A percentile compares a stretch with the other conserved stretches of the same genome.
Conservation (phyloP, 2,113 vertebrate genomes). For the Cyprinodon brontotheroides region DNA sequence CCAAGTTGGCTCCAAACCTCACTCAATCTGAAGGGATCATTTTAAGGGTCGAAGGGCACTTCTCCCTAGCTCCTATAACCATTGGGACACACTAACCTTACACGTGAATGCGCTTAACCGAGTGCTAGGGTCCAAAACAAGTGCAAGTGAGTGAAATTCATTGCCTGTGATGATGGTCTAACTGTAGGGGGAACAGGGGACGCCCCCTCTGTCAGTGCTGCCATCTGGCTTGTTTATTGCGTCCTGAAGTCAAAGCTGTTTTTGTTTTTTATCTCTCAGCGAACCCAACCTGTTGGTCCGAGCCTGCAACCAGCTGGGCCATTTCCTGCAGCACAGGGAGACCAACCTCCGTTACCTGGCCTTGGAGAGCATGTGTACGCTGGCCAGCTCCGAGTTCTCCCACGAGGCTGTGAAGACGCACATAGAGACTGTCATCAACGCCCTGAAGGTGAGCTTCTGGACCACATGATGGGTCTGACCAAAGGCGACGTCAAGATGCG, state of each 20-base stretch:
- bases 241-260: neutral
- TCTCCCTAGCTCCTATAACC: too few relatives aligned
- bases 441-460: conserved; percentile 77
- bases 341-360: conserved; percentile 87
- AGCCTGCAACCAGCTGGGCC: conserved; percentile 85
- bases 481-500: neutral
- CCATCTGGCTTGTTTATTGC: neutral
- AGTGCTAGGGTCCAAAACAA: too few relatives aligned
- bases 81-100: too few relatives aligned
- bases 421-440: conserved; percentile 86
- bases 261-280: conserved; percentile 44
- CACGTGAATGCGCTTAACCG: too few relatives aligned
- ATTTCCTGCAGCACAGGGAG: conserved; percentile 87
- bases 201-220: too few relatives aligned
- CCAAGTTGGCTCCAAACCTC: too few relatives aligned
- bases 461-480: neutral
- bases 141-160: too few relatives aligned
- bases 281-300: conserved; percentile 84
- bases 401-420: conserved; percentile 85
- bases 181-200: too few relatives aligned
- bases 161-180: too few relatives aligned
- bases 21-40: too few relatives aligned
- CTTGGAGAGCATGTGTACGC: conserved; percentile 86
- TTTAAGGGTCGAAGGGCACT: too few relatives aligned
- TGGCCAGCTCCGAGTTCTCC: conserved; percentile 83